Percentiles rank a stretch among this genome's conserved stretches.
Conservation (phyloP, 2,888 invertebrate species). For the Tanypteryx hageni region DNA sequence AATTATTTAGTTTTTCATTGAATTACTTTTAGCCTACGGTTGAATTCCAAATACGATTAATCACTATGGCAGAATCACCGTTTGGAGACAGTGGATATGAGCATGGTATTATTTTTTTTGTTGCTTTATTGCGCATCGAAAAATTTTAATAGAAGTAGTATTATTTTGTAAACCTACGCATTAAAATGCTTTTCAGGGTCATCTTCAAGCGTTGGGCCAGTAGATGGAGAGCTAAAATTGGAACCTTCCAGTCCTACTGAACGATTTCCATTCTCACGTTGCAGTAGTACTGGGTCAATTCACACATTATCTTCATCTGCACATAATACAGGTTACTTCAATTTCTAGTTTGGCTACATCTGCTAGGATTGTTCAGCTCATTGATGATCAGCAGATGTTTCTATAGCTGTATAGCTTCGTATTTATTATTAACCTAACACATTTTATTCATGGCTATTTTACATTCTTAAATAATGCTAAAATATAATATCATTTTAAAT, state of each 20-base stretch:
- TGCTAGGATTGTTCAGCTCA: too few species aligned
- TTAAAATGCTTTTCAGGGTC: slow-evolving; percentile 37
- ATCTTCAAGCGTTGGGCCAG: slow-evolving; percentile 57
- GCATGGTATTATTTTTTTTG: not conserved
- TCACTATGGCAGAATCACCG: slow-evolving; percentile 42
- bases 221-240: slow-evolving; percentile 75
- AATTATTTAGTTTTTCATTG: not conserved
- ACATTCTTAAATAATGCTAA: not conserved
- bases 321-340: slow-evolving; percentile 83
- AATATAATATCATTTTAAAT: too few species aligned
- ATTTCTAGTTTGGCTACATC: not conserved
- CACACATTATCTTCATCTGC: slow-evolving; percentile 88
- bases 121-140: not conserved
- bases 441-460: not conserved
- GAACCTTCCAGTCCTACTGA: slow-evolving; percentile 80
- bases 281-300: slow-evolving; percentile 87
- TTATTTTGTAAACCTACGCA: not conserved
- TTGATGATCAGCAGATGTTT: too few species aligned
- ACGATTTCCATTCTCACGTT: slow-evolving; percentile 81
- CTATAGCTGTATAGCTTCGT: too few species aligned
- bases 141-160: not conserved
- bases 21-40: not conserved
- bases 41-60: not conserved
- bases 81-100: slow-evolving; percentile 45
- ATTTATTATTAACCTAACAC: too few species aligned